These are phyloP conservation scores for Phaetusa simplex DNA, from an alignment of 2,113 vertebrate species.

Conservation along the genomic window DNA sequence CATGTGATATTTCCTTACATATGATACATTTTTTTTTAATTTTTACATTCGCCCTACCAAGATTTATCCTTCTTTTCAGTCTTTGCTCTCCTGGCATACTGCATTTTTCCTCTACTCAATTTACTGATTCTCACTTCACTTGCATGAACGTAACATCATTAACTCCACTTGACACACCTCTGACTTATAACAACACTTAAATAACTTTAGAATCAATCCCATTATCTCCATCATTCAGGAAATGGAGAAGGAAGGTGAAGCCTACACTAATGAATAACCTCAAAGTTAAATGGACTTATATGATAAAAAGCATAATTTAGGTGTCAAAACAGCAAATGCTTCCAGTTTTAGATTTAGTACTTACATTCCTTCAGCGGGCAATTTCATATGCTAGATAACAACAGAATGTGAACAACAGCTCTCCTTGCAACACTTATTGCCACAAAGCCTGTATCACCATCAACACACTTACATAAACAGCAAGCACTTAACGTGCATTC, in stretches of 20 bases:
- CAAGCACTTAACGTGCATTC: accelerated
- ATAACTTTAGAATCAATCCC: neutral
- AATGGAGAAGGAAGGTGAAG: neutral
- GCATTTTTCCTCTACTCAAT: neutral
- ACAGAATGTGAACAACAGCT: neutral
- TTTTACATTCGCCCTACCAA: neutral
- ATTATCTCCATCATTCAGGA: neutral
- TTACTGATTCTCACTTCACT: neutral
- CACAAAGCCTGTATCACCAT: neutral
- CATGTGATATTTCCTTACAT: neutral
- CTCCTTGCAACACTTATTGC: neutral
- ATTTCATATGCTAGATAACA: neutral
- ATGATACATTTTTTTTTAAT: neutral
- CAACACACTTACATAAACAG: neutral
- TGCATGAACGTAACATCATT: neutral
- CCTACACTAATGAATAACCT: neutral
- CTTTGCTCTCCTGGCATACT: neutral
- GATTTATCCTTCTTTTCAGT: neutral
- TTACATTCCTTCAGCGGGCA: neutral
- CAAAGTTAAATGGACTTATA: neutral
- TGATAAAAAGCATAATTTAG: neutral
- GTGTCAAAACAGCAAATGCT: neutral
- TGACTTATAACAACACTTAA: neutral
- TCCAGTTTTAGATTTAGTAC: neutral
- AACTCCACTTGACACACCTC: neutral